A percentile compares a stretch with the other conserved stretches of the same genome.
phyloP scores from a whole-genome alignment of 2,113 vertebrate genomes.

The Halichoerus grypus region DNA sequence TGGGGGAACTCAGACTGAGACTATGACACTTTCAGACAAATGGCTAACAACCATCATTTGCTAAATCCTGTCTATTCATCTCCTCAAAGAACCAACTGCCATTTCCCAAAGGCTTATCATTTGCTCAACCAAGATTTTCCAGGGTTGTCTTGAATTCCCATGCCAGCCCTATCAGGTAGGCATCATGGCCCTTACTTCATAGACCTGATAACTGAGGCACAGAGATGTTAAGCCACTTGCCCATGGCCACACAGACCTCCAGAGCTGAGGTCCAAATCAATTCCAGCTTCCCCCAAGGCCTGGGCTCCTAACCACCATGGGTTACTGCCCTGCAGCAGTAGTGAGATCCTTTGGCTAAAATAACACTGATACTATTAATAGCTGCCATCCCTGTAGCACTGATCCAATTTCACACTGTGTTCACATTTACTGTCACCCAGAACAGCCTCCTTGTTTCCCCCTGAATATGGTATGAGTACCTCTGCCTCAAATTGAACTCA shows the following conservation, averaged over 20 bases:
- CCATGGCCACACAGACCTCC: not conserved
- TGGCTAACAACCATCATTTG: not conserved
- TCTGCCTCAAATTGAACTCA: not conserved
- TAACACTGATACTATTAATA: conserved; percentile 43
- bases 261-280: not conserved
- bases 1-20: not conserved
- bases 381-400: no score
- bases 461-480: not conserved
- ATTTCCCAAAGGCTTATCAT: not conserved
- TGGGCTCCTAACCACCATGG: not conserved
- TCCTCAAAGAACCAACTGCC: not conserved
- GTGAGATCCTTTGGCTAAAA: conserved; percentile 18
- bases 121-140: not conserved
- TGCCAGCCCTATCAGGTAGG: not conserved
- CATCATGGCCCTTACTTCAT: not conserved
- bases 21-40: not conserved
- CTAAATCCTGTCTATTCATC: not conserved
- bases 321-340: not conserved
- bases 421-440: not conserved
- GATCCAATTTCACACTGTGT: not conserved
- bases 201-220: not conserved
- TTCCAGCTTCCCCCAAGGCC: not conserved
- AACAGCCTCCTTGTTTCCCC: not conserved
- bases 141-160: not conserved
- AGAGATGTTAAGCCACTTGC: not conserved